Base-by-base conservation (phyloP, 2,113 vertebrate species). In the Charina bottae region DNA sequence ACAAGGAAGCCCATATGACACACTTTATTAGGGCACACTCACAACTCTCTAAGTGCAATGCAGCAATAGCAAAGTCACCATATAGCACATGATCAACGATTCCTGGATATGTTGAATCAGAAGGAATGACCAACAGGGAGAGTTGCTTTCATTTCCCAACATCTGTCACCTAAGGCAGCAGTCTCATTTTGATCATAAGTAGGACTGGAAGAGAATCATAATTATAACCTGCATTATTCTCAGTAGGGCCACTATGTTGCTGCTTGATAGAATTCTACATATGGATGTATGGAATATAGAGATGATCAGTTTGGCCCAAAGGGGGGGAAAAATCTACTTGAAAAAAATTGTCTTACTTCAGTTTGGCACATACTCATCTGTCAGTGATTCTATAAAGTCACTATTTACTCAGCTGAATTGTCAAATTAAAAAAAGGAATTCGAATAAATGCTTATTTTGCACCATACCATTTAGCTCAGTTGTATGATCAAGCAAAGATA, bases 401-500 rank as follows among this genome's bases (percentile, higher is more conserved):
- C 6, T 33, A 46, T 92, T 92, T 83, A 83, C 46, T 62, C 68
- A 89, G 28, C 12, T 56, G 55, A 59, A 46, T 90, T 28, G 24
- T 23, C 55, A 90, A 85, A 24, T 9, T 24, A 53, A 28, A 37
- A 53, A 28, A 37, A 56, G 28, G 72, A 28, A 59, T 12, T 58
- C 23, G 58, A 83, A 8, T 83, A 90, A 90, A 68, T 90, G 13
- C 53, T 53, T 90, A 37, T 58, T 92, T 83, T 59, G 56, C 24
- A 33, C 3, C 9, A 0, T 58, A 83, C 6, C 54, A 88, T 49
- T 83, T 53, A 58, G 42, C 13, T 23, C n/a, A 92, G 60, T 12
- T 53, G 54, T 6, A 21, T 9, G 28, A 92, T 85, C 78, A 85
- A 26, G 28, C 46, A 37, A 60, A 88, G 17, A 4, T 11, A 37